These are phyloP conservation scores for Idris sp. DNA, from an alignment of 1,140 invertebrate genomes.

Conservation along the genomic window DNA sequence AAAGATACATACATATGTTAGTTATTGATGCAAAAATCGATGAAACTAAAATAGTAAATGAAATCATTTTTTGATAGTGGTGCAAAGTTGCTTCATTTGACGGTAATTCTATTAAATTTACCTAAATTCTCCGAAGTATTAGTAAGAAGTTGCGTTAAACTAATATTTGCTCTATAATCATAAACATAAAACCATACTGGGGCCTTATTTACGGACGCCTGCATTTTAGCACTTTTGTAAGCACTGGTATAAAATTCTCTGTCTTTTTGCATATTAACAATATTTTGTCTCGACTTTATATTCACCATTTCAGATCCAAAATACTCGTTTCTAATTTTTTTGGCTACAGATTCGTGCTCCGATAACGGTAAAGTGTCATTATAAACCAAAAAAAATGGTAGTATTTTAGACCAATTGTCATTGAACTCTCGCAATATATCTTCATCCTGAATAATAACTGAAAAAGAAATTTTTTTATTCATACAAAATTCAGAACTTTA, in stretches of 20 bases:
- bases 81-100: too few species aligned
- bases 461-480: neutral
- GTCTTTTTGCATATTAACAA: conserved; percentile 1
- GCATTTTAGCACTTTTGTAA: neutral
- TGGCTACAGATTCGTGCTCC: conserved; percentile 61
- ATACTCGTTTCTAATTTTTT: conserved; percentile 80
- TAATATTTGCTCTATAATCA: conserved; percentile 76
- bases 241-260: neutral
- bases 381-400: conserved; percentile 80
- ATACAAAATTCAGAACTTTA: too few species aligned
- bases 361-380: conserved; percentile 79
- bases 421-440: too few species aligned
- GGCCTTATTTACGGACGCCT: conserved; percentile 68
- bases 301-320: conserved; percentile 71
- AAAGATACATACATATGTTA: too few species aligned
- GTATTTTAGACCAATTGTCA: conserved; percentile 79
- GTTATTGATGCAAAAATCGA: too few species aligned
- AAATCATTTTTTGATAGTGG: too few species aligned
- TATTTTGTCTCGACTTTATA: neutral
- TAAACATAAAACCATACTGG: conserved; percentile 80
- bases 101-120: too few species aligned
- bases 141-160: conserved; percentile 75
- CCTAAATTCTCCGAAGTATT: conserved; percentile 77
- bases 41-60: too few species aligned
- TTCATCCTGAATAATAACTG: conserved; percentile 12